Percentiles rank a stretch among this genome's conserved stretches.
phyloP scores from a whole-genome alignment of 2,888 invertebrate species.

The Tenodera sinensis region DNA sequence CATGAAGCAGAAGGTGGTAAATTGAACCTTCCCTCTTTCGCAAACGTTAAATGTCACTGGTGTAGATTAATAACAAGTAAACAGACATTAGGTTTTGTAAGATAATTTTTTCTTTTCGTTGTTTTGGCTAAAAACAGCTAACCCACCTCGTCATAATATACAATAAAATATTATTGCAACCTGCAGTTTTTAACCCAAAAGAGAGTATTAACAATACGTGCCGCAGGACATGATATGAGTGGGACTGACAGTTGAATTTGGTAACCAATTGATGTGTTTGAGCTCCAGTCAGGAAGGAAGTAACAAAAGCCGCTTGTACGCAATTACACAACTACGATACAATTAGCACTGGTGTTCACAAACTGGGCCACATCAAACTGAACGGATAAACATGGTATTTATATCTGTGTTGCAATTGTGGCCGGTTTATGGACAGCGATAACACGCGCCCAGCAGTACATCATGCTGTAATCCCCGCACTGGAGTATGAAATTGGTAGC shows the following conservation, averaged over 20 bases:
- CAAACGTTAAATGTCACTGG: no score
- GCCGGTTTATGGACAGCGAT: neutral
- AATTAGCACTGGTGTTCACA: neutral
- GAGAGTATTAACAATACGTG: no score
- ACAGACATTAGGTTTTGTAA: no score
- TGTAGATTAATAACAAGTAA: no score
- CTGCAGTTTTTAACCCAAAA: no score
- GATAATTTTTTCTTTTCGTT: no score
- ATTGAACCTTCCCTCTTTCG: no score
- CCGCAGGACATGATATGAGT: neutral
- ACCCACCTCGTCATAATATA: no score
- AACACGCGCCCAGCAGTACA: neutral
- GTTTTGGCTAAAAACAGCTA: no score
- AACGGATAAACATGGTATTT: neutral
- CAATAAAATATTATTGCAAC: no score
- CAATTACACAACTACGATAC: slow-evolving; percentile 7
- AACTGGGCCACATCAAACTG: neutral
- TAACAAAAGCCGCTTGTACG: neutral
- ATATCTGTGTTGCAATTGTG: neutral
- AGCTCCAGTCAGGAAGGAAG: neutral
- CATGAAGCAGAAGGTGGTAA: no score
- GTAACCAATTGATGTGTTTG: neutral
- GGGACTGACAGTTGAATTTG: neutral
- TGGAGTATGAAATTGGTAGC: neutral
- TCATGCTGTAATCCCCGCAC: neutral